Percentiles rank a stretch among this genome's conserved stretches.
phyloP scores from a whole-genome alignment of 2,888 invertebrate genomes.

The Anoncus sp. region DNA sequence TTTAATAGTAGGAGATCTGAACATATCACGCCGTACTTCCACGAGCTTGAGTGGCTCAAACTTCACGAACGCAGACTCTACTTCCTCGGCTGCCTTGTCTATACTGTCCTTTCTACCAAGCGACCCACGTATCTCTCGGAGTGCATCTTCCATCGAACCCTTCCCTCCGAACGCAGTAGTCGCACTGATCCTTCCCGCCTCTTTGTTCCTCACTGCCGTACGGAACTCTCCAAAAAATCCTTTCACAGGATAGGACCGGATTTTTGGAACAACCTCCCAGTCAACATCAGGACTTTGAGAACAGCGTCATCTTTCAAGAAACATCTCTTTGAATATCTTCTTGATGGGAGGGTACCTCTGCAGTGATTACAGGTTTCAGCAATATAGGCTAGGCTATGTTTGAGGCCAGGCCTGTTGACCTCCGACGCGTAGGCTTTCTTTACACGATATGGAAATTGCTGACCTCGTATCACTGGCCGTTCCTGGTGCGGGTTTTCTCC shows the following conservation, averaged over 20 bases:
- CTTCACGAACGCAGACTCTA: too few species aligned
- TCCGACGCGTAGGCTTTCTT: background rate
- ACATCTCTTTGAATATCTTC: background rate
- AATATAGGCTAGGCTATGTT: background rate
- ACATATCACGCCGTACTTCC: too few species aligned
- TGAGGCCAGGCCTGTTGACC: background rate
- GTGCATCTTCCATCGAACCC: too few species aligned
- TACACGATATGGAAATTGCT: background rate
- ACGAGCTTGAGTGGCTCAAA: too few species aligned
- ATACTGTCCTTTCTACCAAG: too few species aligned
- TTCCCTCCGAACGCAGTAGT: too few species aligned
- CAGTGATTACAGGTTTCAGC: background rate
- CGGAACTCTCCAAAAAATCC: background rate
- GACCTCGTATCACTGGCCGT: background rate
- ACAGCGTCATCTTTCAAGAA: background rate
- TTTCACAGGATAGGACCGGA: background rate
- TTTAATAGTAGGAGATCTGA: too few species aligned
- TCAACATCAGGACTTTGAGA: background rate
- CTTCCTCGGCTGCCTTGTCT: too few species aligned
- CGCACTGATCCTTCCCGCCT: too few species aligned
- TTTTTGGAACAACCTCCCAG: background rate
- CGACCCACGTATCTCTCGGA: too few species aligned
- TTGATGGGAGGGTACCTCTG: background rate
- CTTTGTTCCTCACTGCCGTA: background rate
- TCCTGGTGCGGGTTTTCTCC: background rate